Percentiles rank a stretch among this genome's conserved stretches.
Conservation (phyloP, 2,888 invertebrate species). For the Paralinhomoeus sp. region DNA sequence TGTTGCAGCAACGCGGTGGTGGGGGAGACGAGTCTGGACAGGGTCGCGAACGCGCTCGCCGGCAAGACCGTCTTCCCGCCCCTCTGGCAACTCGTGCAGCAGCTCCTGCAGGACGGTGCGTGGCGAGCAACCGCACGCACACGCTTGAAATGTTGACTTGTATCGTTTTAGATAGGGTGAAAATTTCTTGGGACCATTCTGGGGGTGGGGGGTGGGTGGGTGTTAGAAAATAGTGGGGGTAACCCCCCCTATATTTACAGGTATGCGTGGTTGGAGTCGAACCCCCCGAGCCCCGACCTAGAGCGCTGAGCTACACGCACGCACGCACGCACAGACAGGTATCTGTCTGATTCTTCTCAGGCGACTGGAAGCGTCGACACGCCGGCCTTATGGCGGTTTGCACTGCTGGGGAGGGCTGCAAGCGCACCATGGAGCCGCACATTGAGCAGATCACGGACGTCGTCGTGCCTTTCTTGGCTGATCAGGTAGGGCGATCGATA, state of each 20-base stretch:
- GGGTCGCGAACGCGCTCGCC: constrained; percentile 86
- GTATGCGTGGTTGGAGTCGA: background rate
- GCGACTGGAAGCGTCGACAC: constrained; percentile 41
- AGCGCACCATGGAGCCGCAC: constrained; percentile 87
- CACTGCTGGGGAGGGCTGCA: constrained; percentile 91
- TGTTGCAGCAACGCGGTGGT: constrained; percentile 71
- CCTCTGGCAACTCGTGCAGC: constrained; percentile 58
- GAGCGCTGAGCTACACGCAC: background rate
- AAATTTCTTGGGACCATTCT: too few species aligned
- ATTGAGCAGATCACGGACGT: constrained; percentile 76
- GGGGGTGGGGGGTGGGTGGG: too few species aligned
- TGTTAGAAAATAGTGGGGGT: too few species aligned
- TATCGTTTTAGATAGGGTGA: too few species aligned
- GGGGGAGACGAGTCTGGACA: constrained; percentile 83
- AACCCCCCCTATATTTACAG: background rate
- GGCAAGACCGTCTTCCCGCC: constrained; percentile 72
- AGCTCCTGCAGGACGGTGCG: constrained; percentile 50
- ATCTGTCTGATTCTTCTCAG: constrained; percentile 11
- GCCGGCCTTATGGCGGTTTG: constrained; percentile 96
- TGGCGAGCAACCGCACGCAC: background rate
- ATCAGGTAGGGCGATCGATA: constrained; percentile 40
- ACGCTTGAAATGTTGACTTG: background rate
- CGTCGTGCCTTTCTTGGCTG: constrained; percentile 58
- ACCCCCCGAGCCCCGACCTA: background rate
- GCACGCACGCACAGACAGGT: too few species aligned